Evolutionary conservation across 2,888 invertebrate species (phyloP), one percentile per base, ranked within the genome.

Genomic region (Eledona agricola): DNA sequence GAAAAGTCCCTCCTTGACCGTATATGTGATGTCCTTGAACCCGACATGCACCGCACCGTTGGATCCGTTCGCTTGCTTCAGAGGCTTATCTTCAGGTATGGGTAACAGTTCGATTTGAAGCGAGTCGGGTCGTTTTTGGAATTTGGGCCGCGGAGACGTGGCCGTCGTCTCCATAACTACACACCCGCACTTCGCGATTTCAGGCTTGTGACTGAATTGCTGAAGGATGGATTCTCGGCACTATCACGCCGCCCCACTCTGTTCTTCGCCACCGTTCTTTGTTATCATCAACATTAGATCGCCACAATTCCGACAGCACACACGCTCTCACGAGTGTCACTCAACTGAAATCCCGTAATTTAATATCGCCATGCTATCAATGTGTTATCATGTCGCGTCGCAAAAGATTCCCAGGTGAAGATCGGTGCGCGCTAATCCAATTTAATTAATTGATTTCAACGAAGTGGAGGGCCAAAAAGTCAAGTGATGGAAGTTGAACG

Each of bases 11-110:
- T 81, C 80, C 54, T 82, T 80, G 4, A 88, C 86, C 11, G 79
- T 79, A 71, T 87, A 88, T 31, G 80, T 81, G 51, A 90, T 74
- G 66, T 87, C 81, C 67, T 81, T 79, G 70, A 89, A 90, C 57
- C 83, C 81, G 60, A 90, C 79, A 68, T 86, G 83, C 32, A 88
- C 78, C 23, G 62, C 58, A 19, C 61, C 61, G 4, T 50, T 51
- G 3, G 37, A 43, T 17, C 54, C n/a, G n/a, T 47, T 7, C 60
- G 57, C 16, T 56, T 59, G 16, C 20, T 58, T 52, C 23, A 66
- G 38, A 29, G 59, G 62, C 37, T 61, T 59, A 58, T 70, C 58
- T 55, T 73, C 71, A 6, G 72, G 71, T 20, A 70, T 66, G 4
- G 70, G 67, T 38, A 73, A 51, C 37, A 75, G 51, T 54, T 75